phyloP scores from a whole-genome alignment of 1,140 invertebrate genomes.

The Reticulitermes speratus region DNA sequence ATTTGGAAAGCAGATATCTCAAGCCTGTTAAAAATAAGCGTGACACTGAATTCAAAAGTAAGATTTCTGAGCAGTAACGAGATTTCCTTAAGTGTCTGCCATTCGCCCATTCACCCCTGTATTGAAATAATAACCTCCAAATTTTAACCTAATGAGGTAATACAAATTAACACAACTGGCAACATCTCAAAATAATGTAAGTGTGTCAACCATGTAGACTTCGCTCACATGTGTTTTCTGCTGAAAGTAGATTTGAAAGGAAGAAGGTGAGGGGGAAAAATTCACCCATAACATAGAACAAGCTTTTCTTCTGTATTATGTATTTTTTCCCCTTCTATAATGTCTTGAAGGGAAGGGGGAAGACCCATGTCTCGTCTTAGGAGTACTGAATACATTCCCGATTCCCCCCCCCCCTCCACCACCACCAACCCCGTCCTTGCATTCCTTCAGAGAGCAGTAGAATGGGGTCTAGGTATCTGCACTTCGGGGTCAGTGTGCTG shows the following conservation, averaged over 20 bases:
- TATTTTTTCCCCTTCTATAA: not conserved
- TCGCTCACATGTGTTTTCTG: not conserved
- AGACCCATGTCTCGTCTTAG: not conserved
- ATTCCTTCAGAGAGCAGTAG: not conserved
- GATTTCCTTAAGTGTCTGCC: no score
- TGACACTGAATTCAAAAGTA: no score
- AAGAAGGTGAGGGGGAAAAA: not conserved
- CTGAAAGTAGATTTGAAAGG: not conserved
- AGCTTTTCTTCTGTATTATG: constrained; percentile 16
- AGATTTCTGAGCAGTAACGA: no score
- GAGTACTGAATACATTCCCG: constrained; percentile 1
- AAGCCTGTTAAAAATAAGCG: no score
- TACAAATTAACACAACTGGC: not conserved
- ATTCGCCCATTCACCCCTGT: no score
- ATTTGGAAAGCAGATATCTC: no score
- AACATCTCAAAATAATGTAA: not conserved
- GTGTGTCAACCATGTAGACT: not conserved
- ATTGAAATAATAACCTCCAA: no score
- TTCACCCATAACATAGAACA: not conserved
- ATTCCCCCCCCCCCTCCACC: not conserved
- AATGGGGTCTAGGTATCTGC: not conserved
- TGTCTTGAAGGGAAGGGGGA: not conserved
- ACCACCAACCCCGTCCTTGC: not conserved
- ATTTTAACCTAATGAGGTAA: no score
- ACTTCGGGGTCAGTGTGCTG: not conserved